Evolutionary conservation across 2,888 invertebrate species (phyloP).

Genomic region (Himalopsyche kuldschensis): DNA sequence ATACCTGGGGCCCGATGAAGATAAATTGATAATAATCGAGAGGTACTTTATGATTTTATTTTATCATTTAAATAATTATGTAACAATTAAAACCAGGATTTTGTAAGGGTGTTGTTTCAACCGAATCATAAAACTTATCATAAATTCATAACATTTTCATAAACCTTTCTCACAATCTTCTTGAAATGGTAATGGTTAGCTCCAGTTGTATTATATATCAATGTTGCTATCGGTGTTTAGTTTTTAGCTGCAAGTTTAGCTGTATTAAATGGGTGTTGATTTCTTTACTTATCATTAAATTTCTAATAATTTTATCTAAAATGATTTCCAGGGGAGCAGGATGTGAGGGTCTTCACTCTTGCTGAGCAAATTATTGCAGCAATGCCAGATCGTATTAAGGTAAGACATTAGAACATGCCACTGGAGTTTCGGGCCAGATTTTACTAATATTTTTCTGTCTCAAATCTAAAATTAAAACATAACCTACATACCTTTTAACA

Average conservation of each 20-base stretch:
- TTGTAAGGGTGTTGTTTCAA: no score
- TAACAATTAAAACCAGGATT: no score
- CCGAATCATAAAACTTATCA: background rate
- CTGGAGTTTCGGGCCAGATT: no score
- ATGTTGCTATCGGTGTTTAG: slow-evolving; percentile 39
- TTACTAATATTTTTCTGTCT: no score
- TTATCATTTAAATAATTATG: no score
- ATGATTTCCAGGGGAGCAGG: slow-evolving; percentile 79
- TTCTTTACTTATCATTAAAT: background rate
- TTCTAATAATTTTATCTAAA: slow-evolving; percentile 3
- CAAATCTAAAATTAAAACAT: no score
- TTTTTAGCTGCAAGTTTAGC: slow-evolving; percentile 39
- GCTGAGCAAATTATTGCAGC: slow-evolving; percentile 99
- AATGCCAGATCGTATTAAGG: slow-evolving; percentile 96
- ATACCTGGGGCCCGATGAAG: no score
- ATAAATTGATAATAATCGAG: no score
- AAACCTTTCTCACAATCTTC: background rate
- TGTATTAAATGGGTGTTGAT: slow-evolving; percentile 22
- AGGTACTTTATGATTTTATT: no score
- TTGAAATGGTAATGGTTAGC: background rate
- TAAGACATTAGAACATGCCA: slow-evolving; percentile 45
- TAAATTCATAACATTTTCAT: slow-evolving; percentile 2
- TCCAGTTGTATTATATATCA: background rate
- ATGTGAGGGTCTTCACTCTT: slow-evolving; percentile 86
- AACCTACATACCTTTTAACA: no score